Evolutionary conservation across 2,113 vertebrate genomes (phyloP).

Genomic region (Rhinogobius similis): DNA sequence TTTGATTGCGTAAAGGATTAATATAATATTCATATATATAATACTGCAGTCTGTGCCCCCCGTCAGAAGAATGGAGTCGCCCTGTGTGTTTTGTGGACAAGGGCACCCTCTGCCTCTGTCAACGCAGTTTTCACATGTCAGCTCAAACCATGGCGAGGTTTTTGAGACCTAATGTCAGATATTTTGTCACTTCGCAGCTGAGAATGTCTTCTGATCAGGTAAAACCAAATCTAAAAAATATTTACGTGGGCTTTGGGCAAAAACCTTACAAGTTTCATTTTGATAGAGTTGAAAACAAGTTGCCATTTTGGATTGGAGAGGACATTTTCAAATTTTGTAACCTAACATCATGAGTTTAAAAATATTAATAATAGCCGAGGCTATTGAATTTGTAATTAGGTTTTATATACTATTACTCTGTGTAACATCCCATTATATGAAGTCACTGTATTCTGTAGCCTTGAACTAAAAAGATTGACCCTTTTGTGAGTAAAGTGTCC

Average conservation of each 20-base stretch:
- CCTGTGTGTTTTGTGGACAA: slow-evolving; percentile 48
- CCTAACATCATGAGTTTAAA: not conserved
- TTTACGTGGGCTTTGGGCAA: not conserved
- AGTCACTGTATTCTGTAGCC: not conserved
- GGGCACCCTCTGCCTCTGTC: slow-evolving; percentile 19
- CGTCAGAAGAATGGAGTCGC: not conserved
- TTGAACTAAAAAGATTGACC: not conserved
- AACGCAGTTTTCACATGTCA: slow-evolving; percentile 3
- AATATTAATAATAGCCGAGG: not conserved
- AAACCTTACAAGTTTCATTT: not conserved
- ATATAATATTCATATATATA: too few species aligned
- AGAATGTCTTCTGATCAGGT: slow-evolving; percentile 80
- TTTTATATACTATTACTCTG: not conserved
- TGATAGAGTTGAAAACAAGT: not conserved
- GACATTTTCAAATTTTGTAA: not conserved
- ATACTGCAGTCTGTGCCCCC: not conserved
- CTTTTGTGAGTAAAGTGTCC: not conserved
- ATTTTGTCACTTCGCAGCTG: slow-evolving; percentile 63
- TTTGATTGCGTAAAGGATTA: not conserved
- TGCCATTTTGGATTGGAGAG: not conserved
- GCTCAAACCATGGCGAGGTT: slow-evolving; percentile 67
- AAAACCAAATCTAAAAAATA: slow-evolving; percentile 13
- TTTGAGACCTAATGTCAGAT: slow-evolving; percentile 62
- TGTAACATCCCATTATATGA: not conserved
- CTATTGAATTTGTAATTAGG: not conserved